Conservation (phyloP, 2,113 vertebrate species). For the Hydrolagus affinis region DNA sequence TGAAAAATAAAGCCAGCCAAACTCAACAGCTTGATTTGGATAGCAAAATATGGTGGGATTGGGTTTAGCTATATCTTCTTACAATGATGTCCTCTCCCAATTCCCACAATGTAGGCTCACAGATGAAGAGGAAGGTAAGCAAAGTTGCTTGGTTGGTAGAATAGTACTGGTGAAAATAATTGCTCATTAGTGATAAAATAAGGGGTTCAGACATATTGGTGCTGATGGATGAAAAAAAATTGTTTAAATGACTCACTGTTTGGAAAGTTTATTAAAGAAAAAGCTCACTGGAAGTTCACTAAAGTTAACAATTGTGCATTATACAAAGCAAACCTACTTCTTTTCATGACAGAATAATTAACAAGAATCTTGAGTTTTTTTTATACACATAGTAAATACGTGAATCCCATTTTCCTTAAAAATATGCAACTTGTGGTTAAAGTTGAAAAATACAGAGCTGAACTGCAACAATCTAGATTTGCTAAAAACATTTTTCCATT, state of each 20-base stretch:
- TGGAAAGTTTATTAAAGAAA: slow-evolving; percentile 61
- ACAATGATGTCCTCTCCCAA: too few relatives aligned
- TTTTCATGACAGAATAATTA: slow-evolving; percentile 73
- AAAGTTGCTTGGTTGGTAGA: too few relatives aligned
- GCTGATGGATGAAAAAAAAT: not conserved
- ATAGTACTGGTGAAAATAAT: too few relatives aligned
- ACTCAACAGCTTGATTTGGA: too few relatives aligned
- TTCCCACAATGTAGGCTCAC: too few relatives aligned
- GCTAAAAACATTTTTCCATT: slow-evolving; percentile 84
- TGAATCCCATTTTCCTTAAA: slow-evolving; percentile 74
- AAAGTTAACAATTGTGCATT: slow-evolving; percentile 79
- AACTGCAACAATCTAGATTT: slow-evolving; percentile 73
- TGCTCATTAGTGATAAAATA: not conserved
- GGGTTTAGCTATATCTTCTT: too few relatives aligned
- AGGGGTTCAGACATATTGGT: not conserved
- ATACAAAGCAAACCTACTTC: slow-evolving; percentile 62
- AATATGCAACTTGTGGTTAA: slow-evolving; percentile 78
- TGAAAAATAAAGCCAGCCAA: too few relatives aligned
- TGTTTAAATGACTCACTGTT: slow-evolving; percentile 34
- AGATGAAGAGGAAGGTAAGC: too few relatives aligned
- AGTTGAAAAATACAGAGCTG: slow-evolving; percentile 79
- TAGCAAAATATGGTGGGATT: too few relatives aligned
- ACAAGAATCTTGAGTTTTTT: slow-evolving; percentile 59
- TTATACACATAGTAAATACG: slow-evolving; percentile 72
- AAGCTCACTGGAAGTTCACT: slow-evolving; percentile 79